Evolutionary conservation across 2,797 vertebrate species (phyloP).

Genomic region (Merluccius polli): DNA sequence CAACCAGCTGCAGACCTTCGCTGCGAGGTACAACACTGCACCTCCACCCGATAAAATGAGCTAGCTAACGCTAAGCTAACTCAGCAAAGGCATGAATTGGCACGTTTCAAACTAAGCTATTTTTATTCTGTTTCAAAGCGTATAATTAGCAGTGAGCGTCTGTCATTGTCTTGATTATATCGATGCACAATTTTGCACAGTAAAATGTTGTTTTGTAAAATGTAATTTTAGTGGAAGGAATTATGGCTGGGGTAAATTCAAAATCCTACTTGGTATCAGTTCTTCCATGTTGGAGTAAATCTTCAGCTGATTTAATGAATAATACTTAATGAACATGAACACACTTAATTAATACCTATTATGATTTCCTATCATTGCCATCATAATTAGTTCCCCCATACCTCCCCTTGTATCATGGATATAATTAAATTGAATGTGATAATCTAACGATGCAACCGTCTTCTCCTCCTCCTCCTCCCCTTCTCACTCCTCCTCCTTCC

Average conservation of each 20-base stretch:
- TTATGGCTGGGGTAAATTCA: not conserved
- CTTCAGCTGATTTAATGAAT: not conserved
- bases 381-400: not conserved
- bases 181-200: not conserved
- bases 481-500: no score
- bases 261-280: not conserved
- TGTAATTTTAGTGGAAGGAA: not conserved
- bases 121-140: not conserved
- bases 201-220: not conserved
- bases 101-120: not conserved
- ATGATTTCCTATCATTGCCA: not conserved
- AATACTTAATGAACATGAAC: not conserved
- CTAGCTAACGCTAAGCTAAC: not conserved
- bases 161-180: not conserved
- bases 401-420: not conserved
- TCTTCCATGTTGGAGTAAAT: not conserved
- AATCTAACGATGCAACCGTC: not conserved
- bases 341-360: not conserved
- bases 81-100: not conserved
- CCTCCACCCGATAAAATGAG: not conserved
- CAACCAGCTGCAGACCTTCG: slow-evolving; percentile 92
- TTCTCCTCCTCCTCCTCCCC: not conserved
- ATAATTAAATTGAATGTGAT: not conserved
- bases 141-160: not conserved
- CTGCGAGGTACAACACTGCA: slow-evolving; percentile 79